phyloP scores from a whole-genome alignment of 2,888 invertebrate genomes.

The Antheraea assamensis region DNA sequence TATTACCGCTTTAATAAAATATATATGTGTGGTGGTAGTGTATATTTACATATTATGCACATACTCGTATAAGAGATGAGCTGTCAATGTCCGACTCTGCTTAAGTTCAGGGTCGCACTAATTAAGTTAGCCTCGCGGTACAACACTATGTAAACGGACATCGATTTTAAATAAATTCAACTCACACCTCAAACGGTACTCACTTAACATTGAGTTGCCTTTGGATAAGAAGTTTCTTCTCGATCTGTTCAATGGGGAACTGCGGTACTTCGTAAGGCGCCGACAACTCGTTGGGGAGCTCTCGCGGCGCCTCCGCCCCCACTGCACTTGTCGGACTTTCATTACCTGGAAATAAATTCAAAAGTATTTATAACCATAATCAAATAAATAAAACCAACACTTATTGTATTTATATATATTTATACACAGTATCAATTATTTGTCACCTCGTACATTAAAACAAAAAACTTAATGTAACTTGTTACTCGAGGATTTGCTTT shows the following conservation, averaged over 20 bases:
- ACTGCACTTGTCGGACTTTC: constrained; percentile 86
- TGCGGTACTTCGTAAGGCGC: constrained; percentile 98
- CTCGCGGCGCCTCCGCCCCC: constrained; percentile 79
- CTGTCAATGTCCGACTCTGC: background rate
- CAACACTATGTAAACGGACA: constrained; percentile 26
- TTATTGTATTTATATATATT: too few relatives aligned
- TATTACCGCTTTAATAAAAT: too few relatives aligned
- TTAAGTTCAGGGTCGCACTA: constrained; percentile 42
- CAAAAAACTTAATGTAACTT: too few relatives aligned
- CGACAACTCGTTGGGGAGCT: constrained; percentile 92
- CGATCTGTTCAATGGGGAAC: constrained; percentile 98
- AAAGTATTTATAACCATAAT: background rate
- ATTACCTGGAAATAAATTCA: constrained; percentile 78
- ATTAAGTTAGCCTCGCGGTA: constrained; percentile 41
- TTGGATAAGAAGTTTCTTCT: constrained; percentile 95
- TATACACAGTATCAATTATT: too few relatives aligned
- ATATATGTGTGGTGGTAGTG: too few relatives aligned
- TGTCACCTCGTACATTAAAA: too few relatives aligned
- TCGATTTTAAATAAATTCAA: background rate
- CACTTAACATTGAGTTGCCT: constrained; percentile 94
- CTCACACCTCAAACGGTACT: constrained; percentile 61
- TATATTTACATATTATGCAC: background rate
- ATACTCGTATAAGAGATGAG: too few relatives aligned
- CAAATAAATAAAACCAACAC: too few relatives aligned
- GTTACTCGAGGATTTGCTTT: too few relatives aligned